Conservation (phyloP, 2,888 invertebrate genomes). For the Melanotus villosus region DNA sequence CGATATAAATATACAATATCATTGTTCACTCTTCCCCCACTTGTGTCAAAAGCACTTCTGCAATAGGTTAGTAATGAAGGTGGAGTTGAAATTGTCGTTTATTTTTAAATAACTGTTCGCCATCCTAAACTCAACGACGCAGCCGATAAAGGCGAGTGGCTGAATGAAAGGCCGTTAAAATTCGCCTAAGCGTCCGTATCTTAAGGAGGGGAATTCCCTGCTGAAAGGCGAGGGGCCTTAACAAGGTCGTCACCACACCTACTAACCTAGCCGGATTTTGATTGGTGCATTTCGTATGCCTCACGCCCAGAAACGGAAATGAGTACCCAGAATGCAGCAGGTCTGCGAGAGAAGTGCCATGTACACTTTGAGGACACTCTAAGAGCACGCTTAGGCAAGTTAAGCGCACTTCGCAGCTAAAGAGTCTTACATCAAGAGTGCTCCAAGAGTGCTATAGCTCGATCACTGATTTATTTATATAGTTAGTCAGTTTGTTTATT, state of each 20-base stretch:
- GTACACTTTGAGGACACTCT: slow-evolving; percentile 70
- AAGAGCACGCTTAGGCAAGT: slow-evolving; percentile 70
- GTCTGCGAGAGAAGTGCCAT: slow-evolving; percentile 67
- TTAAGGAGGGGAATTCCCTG: slow-evolving; percentile 37
- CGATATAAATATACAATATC: slow-evolving; percentile 69
- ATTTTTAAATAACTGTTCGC: slow-evolving; percentile 43
- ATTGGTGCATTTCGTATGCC: slow-evolving; percentile 48
- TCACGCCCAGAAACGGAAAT: slow-evolving; percentile 59
- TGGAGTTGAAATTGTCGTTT: slow-evolving; percentile 53
- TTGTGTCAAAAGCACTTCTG: slow-evolving; percentile 58
- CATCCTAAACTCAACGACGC: slow-evolving; percentile 33
- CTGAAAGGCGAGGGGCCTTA: slow-evolving; percentile 20
- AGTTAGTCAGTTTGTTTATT: slow-evolving; percentile 71
- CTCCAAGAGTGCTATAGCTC: slow-evolving; percentile 69
- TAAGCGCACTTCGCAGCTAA: slow-evolving; percentile 70
- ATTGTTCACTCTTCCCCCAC: slow-evolving; percentile 62
- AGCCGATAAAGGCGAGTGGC: slow-evolving; percentile 23
- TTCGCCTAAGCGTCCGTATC: slow-evolving; percentile 20
- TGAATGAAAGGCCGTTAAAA: background rate
- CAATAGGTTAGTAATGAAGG: slow-evolving; percentile 60
- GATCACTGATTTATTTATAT: slow-evolving; percentile 71
- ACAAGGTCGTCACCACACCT: slow-evolving; percentile 27
- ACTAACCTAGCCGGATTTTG: slow-evolving; percentile 4
- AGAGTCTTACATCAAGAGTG: slow-evolving; percentile 70
- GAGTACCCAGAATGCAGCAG: slow-evolving; percentile 67